Percentiles rank a stretch among this genome's conserved stretches.
These are phyloP conservation scores for Tenualosa thibaudeaui DNA, from an alignment of 2,797 vertebrate species.

Conservation along the genomic window DNA sequence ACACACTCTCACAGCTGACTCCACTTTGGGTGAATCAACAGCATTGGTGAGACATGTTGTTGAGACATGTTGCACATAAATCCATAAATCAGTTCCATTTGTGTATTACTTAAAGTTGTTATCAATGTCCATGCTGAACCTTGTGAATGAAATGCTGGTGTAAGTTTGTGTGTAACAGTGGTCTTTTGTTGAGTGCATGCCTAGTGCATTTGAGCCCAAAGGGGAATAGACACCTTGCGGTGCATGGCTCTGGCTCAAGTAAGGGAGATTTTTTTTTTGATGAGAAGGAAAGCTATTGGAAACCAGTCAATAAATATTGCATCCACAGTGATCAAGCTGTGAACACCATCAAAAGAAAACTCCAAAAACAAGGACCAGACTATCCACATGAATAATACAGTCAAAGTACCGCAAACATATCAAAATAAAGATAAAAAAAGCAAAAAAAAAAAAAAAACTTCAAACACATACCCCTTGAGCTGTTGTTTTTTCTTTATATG, in stretches of 20 bases:
- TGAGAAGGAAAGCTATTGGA: conserved; percentile 40
- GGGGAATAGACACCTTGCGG: neutral
- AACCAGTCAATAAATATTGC: conserved; percentile 50
- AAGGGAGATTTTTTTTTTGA: conserved; percentile 27
- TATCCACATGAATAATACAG: conserved; percentile 54
- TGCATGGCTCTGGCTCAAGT: neutral
- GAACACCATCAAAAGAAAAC: conserved; percentile 51
- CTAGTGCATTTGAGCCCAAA: neutral
- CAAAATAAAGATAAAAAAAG: conserved; percentile 14
- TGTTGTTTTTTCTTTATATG: conserved; percentile 27
- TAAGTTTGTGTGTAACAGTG: neutral
- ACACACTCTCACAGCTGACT: neutral
- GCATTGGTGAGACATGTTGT: too few species aligned
- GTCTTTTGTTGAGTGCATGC: neutral
- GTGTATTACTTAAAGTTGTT: neutral
- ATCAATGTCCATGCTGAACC: neutral
- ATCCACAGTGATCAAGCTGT: conserved; percentile 38
- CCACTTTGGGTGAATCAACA: neutral
- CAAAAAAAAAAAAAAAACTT: conserved; percentile 41
- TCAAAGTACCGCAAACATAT: conserved; percentile 43
- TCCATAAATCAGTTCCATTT: neutral
- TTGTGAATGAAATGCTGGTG: neutral
- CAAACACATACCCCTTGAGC: conserved; percentile 47
- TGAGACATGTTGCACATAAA: too few species aligned
- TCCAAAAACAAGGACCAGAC: conserved; percentile 40